These are phyloP conservation scores for Chamaetylas fuelleborni DNA, from an alignment of 2,113 vertebrate species.

Conservation along the genomic window DNA sequence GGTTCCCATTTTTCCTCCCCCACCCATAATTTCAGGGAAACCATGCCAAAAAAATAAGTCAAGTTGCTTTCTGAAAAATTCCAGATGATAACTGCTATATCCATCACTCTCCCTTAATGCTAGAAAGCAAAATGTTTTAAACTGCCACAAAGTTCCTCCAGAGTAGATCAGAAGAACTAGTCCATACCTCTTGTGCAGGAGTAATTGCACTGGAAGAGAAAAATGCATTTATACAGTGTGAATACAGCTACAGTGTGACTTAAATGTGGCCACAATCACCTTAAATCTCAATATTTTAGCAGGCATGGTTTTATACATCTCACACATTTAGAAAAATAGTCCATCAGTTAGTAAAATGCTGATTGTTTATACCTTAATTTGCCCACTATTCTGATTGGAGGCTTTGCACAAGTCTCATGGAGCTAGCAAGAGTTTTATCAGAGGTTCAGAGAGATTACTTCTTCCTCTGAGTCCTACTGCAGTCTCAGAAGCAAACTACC, in stretches of 20 bases:
- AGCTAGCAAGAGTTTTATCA: background rate
- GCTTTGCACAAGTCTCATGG: background rate
- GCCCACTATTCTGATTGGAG: background rate
- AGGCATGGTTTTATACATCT: background rate
- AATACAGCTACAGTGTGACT: background rate
- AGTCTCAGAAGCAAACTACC: background rate
- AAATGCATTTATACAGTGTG: background rate
- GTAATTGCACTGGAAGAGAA: background rate
- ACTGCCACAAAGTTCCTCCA: background rate
- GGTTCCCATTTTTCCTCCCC: background rate
- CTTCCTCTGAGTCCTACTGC: background rate
- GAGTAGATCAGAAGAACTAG: background rate
- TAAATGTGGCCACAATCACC: background rate
- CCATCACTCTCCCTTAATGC: background rate
- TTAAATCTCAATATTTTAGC: background rate
- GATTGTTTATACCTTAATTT: background rate
- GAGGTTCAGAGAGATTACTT: background rate
- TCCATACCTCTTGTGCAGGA: background rate
- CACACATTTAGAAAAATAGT: background rate
- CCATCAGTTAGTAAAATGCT: background rate
- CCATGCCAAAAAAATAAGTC: background rate
- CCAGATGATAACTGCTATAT: background rate
- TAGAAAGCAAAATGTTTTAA: background rate
- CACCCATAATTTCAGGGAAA: background rate
- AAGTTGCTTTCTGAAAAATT: background rate